phyloP scores from a whole-genome alignment of 2,113 vertebrate species.

The Cyanoramphus novaezelandiae region DNA sequence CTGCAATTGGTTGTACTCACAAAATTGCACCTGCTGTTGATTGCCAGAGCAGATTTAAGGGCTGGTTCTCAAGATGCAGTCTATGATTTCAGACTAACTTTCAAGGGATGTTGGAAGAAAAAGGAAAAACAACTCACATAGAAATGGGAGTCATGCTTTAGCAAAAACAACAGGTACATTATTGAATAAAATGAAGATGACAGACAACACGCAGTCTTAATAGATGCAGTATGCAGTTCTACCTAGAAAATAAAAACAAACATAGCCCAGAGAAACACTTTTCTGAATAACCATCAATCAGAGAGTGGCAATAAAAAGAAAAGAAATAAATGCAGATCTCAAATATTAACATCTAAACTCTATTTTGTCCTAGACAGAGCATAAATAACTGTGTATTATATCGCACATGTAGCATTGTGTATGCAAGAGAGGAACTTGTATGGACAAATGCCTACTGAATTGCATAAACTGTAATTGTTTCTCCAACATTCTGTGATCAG shows the following conservation, averaged over 20 bases:
- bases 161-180: slow-evolving; percentile 31
- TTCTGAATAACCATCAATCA: slow-evolving; percentile 41
- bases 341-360: background rate
- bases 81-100: slow-evolving; percentile 41
- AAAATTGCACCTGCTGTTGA: slow-evolving; percentile 58
- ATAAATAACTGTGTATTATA: background rate
- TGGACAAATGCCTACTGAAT: background rate
- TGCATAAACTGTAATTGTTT: background rate
- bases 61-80: background rate
- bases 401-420: background rate
- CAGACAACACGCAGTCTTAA: slow-evolving; percentile 43
- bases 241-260: slow-evolving; percentile 20
- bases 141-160: slow-evolving; percentile 1
- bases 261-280: background rate
- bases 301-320: background rate
- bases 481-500: background rate
- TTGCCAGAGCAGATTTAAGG: slow-evolving; percentile 44
- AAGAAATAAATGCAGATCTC: background rate
- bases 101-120: background rate
- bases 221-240: background rate
- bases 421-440: background rate
- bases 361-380: background rate
- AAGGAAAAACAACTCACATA: background rate
- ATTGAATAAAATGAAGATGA: slow-evolving; percentile 57
- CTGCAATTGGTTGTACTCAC: slow-evolving; percentile 33